Percentiles rank a stretch among this genome's conserved stretches.
Conservation (phyloP, 2,113 vertebrate species). For the Lepidothrix coronata region DNA sequence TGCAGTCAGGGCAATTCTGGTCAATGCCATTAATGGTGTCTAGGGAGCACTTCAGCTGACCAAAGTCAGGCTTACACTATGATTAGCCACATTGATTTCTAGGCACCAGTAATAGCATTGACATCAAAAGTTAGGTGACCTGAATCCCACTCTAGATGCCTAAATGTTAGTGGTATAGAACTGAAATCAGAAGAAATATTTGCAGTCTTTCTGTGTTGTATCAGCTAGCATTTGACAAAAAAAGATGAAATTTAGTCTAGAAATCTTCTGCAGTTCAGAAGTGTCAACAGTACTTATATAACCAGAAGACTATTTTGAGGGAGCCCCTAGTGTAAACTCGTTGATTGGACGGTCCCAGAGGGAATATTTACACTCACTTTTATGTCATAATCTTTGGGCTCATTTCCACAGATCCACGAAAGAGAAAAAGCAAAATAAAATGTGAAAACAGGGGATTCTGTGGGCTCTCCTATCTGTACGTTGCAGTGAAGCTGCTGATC, state of each 20-base stretch:
- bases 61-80: not conserved
- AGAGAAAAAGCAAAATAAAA: not conserved
- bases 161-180: not conserved
- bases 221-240: not conserved
- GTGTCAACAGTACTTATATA: fast-evolving
- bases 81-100: not conserved
- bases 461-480: not conserved
- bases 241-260: not conserved
- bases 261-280: not conserved
- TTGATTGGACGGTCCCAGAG: not conserved
- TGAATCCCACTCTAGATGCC: not conserved
- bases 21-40: not conserved
- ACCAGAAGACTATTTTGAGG: not conserved
- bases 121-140: not conserved
- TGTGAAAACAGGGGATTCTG: not conserved
- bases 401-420: not conserved
- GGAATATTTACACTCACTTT: not conserved
- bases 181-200: not conserved
- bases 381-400: not conserved
- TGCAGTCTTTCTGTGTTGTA: not conserved
- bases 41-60: not conserved
- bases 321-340: not conserved
- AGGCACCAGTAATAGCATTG: not conserved
- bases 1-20: not conserved
- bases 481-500: not conserved